Percentiles rank a stretch among this genome's conserved stretches.
phyloP scores from a whole-genome alignment of 2,113 vertebrate species.

The Geococcyx californianus region DNA sequence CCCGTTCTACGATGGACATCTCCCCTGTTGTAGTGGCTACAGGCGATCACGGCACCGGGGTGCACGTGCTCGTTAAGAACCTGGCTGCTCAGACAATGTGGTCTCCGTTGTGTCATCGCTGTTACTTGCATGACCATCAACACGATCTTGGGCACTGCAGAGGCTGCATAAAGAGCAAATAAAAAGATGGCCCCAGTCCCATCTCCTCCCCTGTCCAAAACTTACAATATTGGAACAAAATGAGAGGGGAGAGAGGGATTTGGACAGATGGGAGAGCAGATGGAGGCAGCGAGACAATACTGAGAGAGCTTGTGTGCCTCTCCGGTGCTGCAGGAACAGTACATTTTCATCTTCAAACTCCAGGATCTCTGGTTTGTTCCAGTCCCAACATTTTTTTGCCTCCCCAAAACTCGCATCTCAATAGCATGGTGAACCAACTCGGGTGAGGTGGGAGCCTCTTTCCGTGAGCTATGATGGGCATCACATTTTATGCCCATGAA shows the following conservation, averaged over 20 bases:
- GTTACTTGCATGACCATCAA: neutral
- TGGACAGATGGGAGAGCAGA: slow-evolving; percentile 41
- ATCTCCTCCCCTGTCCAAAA: rapidly evolving
- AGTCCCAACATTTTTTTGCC: neutral
- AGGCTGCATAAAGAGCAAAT: neutral
- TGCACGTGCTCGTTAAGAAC: neutral
- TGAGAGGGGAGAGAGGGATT: neutral
- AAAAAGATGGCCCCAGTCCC: neutral
- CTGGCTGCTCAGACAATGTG: neutral
- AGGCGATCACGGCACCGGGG: neutral
- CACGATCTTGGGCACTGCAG: neutral
- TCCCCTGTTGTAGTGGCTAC: neutral
- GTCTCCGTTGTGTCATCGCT: neutral
- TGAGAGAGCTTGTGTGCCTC: neutral
- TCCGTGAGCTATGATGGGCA: neutral
- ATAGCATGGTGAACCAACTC: neutral
- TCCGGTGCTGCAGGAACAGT: neutral
- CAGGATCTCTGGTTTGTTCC: neutral
- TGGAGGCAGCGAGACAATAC: slow-evolving; percentile 12
- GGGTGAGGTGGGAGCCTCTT: neutral
- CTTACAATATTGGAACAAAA: neutral
- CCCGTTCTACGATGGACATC: neutral
- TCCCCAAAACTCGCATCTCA: neutral
- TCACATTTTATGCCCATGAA: neutral
- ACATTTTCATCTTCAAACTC: neutral